Percentiles rank a stretch among this genome's conserved stretches.
phyloP scores from a whole-genome alignment of 2,888 invertebrate species.

The Trilocha varians region DNA sequence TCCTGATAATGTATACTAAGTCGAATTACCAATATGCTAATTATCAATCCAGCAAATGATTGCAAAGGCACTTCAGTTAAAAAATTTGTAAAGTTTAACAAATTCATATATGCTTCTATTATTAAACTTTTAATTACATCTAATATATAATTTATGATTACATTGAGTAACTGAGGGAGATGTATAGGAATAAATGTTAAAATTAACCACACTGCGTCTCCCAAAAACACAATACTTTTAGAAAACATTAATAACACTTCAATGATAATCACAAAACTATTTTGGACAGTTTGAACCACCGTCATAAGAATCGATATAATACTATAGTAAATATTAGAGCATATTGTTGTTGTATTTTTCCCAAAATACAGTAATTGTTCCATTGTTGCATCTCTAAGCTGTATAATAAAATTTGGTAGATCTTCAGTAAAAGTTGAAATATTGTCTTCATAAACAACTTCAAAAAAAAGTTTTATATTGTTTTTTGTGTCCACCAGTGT shows the following conservation, averaged over 20 bases:
- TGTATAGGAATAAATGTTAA: constrained; percentile 57
- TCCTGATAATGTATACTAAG: constrained; percentile 47
- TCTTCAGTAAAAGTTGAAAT: constrained; percentile 48
- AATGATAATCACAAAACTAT: constrained; percentile 26
- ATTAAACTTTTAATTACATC: constrained; percentile 23
- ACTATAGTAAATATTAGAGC: constrained; percentile 22
- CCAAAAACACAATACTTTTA: constrained; percentile 41
- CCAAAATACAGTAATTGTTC: constrained; percentile 24
- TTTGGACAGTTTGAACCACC: constrained; percentile 25
- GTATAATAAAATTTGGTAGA: constrained; percentile 36
- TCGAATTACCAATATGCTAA: constrained; percentile 46
- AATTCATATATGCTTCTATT: constrained; percentile 41
- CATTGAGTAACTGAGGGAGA: constrained; percentile 41
- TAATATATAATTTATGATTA: constrained; percentile 25
- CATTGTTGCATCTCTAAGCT: constrained; percentile 18
- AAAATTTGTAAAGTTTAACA: constrained; percentile 54
- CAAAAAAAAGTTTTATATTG: constrained; percentile 38
- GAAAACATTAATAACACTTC: constrained; percentile 40
- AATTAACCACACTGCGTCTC: constrained; percentile 53
- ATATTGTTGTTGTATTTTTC: constrained; percentile 24
- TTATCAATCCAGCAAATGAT: constrained; percentile 54
- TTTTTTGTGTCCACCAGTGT: constrained; percentile 24
- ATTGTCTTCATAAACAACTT: constrained; percentile 64
- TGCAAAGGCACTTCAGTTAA: constrained; percentile 63
- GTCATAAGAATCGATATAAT: constrained; percentile 20